Conservation (phyloP, 30 jellyfish, hydroid and myxozoan species). For the Pelagia noctiluca region DNA sequence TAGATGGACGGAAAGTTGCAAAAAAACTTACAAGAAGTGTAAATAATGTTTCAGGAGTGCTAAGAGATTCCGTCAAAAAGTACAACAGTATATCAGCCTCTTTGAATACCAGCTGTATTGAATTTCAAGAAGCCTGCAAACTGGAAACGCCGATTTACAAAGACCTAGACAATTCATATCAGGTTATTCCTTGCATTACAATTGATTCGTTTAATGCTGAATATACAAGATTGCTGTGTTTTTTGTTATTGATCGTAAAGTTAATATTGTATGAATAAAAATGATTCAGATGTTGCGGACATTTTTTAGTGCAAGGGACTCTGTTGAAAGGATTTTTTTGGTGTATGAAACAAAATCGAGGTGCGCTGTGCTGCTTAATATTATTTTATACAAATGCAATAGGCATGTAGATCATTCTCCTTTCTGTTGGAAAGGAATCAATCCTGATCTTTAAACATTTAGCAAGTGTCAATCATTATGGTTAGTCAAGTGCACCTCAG, state of each 20-base stretch:
- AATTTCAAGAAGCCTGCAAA: slow-evolving; percentile 14
- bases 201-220: background rate
- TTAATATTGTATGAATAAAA: no score
- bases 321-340: no score
- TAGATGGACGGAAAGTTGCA: slow-evolving; percentile 28
- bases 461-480: no score
- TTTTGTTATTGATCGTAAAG: background rate
- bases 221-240: background rate
- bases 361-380: no score
- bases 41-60: slow-evolving; percentile 1
- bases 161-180: slow-evolving; percentile 5
- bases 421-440: no score
- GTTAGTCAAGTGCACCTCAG: no score
- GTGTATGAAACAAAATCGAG: no score
- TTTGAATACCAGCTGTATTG: background rate
- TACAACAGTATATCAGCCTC: background rate
- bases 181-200: background rate
- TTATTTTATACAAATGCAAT: no score
- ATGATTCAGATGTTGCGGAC: no score
- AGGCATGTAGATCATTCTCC: no score
- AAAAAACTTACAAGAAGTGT: slow-evolving; percentile 6
- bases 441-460: no score
- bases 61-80: slow-evolving; percentile 5
- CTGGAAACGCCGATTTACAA: background rate
- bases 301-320: no score